Evolutionary conservation across 2,888 invertebrate genomes (phyloP), one percentile per base, ranked within the genome.

Genomic region (Epinotia ramella): DNA sequence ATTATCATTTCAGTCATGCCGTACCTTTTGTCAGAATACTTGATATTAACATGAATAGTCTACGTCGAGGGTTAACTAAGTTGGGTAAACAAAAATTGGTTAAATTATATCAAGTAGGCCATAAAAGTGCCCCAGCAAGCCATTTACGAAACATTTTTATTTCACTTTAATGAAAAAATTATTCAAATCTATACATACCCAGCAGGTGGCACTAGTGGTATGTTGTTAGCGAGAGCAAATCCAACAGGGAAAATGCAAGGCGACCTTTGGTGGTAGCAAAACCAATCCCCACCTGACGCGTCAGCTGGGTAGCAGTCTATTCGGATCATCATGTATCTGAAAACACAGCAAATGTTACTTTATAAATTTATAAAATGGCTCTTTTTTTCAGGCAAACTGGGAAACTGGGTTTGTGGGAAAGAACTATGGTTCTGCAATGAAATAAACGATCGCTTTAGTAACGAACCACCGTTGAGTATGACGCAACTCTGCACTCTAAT

Each of bases 191-290:
- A 57, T 67, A 46, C 63, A 74, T 80, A 94, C 94, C 93, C 93
- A 87, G 97, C 96, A 0, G 99, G 99, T 3, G 99, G 98, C 6
- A 98, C 98, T 56, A 99, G 93, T 0, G 96, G 95, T 77, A 99
- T 96, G 70, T 96, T 96, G 87, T 99, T 97, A 20, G 96, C 96
- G 77, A 97, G 95, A 84, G 99, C 99, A 89, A 99, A 99, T 2
- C 99, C 99, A 12, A 98, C 97, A 63, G 99, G 99, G 87, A 99
- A 99, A 87, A 99, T 97, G 86, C 98, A 98, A 0, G 99, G 98
- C 1, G 99, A 99, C 78, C 97, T 96, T 79, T 97, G 96, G 88
- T 99, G 99, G 87, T 99, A 99, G 87, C 99, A 99, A 88, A 99
- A 99, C 98, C 99, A 98, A 89, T 99, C 99, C 0, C 97, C 96